Evolutionary conservation across 2,888 invertebrate genomes (phyloP), one percentile per base, ranked within the genome.

Genomic region (Andrena chrysosceles): DNA sequence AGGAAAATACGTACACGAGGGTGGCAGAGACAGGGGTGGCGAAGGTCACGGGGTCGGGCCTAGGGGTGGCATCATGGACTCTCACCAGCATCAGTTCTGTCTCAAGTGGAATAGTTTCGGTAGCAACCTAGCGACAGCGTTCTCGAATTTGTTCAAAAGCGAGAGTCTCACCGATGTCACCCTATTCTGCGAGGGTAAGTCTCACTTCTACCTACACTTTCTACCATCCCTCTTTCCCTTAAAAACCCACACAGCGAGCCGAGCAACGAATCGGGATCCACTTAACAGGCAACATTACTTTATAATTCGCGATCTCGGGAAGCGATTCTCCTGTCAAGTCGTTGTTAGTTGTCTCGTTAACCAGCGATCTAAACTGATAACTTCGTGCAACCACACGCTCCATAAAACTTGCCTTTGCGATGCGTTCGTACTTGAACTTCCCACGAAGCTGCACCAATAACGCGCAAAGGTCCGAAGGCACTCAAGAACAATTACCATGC

Each of bases 41-140:
- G 92, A 93, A 89, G 91, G 90, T 91, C 91, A 93, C 89, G 91
- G 91, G 88, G 88, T 90, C 87, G 91, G 90, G 88, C 88, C 92
- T 85, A 92, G 90, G 92, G 96, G 96, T 95, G 96, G 96, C 96
- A 97, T 96, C 95, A 98, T 98, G 98, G 98, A 98, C 96, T 97
- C 97, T 94, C 94, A 94, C 91, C 98, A 98, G 96, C 98, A 98
- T 95, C 98, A 98, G 95, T 98, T 98, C 95, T 98, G 98, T 96
- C 96, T 98, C 93, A 98, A 98, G 96, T 98, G 98, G 98, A 98
- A 98, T 96, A 98, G 98, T 95, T 98, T 98, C 95, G 98, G 98
- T 94, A 97, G 97, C 93, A 98, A 98, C 95, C 96, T 98, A 95
- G 98, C 98, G 92, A 97, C 97, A 92, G 97, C 98, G 92, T 98